These are phyloP conservation scores for Bombus confusus DNA, from an alignment of 1,140 invertebrate species.

Conservation along the genomic window DNA sequence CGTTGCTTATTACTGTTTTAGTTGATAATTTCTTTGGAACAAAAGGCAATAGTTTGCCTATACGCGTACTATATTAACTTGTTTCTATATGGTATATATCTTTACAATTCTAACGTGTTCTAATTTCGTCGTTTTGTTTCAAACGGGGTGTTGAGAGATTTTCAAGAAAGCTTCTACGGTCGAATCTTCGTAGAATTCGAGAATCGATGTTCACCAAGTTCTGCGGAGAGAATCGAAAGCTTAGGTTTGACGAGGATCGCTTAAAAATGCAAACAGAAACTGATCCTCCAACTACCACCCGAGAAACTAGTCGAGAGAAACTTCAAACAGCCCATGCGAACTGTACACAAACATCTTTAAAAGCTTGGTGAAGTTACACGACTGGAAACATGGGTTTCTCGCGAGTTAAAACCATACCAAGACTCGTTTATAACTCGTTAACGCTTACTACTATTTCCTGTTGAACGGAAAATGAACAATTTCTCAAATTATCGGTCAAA, in stretches of 20 bases:
- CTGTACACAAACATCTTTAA: slow-evolving; percentile 15
- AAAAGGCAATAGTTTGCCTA: not conserved
- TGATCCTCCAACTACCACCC: slow-evolving; percentile 10
- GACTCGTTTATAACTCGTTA: not conserved
- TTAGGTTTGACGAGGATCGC: not conserved
- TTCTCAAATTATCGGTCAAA: too few species aligned
- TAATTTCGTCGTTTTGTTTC: too few species aligned
- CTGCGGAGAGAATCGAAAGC: not conserved
- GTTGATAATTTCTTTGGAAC: not conserved
- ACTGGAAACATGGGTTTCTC: not conserved
- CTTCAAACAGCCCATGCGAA: slow-evolving; percentile 19
- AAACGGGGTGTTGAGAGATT: too few species aligned
- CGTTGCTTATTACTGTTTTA: too few species aligned
- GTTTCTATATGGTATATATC: not conserved
- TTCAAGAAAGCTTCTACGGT: not conserved
- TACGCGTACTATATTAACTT: not conserved
- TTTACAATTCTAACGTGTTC: too few species aligned
- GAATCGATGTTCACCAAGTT: not conserved
- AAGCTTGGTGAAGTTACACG: not conserved
- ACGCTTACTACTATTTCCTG: not conserved
- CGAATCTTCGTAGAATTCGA: not conserved
- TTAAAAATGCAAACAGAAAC: slow-evolving; percentile 40
- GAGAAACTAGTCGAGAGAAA: slow-evolving; percentile 29
- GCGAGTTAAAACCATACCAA: slow-evolving; percentile 10
- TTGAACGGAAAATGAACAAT: too few species aligned